phyloP scores from a whole-genome alignment of 1,140 invertebrate species.

The Parasteatoda tepidariorum region DNA sequence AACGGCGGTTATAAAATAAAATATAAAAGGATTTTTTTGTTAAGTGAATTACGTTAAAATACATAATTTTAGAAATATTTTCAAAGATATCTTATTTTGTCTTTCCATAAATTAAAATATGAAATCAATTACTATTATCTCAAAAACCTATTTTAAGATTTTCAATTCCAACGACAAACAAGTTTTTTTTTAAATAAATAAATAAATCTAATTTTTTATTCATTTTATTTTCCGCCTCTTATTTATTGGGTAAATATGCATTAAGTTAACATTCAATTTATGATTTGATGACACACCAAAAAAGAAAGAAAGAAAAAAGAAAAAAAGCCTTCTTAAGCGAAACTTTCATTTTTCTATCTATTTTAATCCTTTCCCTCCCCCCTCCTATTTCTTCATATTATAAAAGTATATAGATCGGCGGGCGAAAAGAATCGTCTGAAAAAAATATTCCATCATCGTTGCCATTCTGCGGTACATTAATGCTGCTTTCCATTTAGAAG shows the following conservation, averaged over 20 bases:
- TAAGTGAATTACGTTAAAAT: too few species aligned
- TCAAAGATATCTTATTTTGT: too few species aligned
- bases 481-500: background rate
- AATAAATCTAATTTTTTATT: background rate
- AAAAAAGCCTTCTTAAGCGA: background rate
- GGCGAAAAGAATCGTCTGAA: background rate
- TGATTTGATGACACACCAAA: background rate
- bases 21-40: too few species aligned
- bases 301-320: background rate
- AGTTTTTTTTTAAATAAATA: too few species aligned
- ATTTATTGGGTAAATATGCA: background rate
- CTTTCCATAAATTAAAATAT: too few species aligned
- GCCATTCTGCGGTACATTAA: background rate
- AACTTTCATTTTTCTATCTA: too few species aligned
- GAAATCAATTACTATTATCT: too few species aligned
- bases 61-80: too few species aligned
- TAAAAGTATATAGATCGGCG: conserved; percentile 19
- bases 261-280: background rate
- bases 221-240: background rate
- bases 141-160: too few species aligned
- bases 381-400: conserved; percentile 13
- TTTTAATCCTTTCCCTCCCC: too few species aligned
- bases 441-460: conserved; percentile 26
- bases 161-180: too few species aligned
- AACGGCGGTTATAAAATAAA: too few species aligned